Evolutionary conservation across 2,888 invertebrate species (phyloP).

Genomic region (Myopa testacea): DNA sequence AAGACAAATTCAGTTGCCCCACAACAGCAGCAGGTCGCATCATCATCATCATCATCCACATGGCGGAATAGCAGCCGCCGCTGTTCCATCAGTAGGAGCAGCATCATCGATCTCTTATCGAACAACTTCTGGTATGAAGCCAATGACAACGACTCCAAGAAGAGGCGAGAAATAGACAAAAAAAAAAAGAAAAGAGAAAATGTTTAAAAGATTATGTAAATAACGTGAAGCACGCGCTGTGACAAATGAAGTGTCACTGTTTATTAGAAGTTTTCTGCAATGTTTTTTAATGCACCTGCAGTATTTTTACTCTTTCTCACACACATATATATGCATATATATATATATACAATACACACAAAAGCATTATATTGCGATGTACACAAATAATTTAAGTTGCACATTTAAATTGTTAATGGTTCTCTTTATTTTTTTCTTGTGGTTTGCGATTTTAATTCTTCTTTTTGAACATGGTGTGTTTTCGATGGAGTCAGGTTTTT

Average conservation of each 20-base stretch:
- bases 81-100: neutral
- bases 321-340: neutral
- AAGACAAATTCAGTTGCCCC: constrained; percentile 63
- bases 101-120: constrained; percentile 43
- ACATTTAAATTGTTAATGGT: constrained; percentile 5
- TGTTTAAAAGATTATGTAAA: neutral
- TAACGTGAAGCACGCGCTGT: constrained; percentile 34
- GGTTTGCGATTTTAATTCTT: too few species aligned
- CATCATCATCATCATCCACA: constrained; percentile 1
- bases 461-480: too few species aligned
- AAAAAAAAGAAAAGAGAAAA: neutral
- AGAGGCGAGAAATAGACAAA: constrained; percentile 26
- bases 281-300: neutral
- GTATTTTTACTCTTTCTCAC: neutral
- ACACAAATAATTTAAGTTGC: constrained; percentile 11
- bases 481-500: too few species aligned
- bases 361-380: neutral
- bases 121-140: constrained; percentile 48
- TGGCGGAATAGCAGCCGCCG: constrained; percentile 43
- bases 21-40: constrained; percentile 41
- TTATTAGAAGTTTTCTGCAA: neutral
- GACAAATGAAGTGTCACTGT: neutral
- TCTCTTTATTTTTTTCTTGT: too few species aligned
- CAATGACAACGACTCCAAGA: constrained; percentile 24
- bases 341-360: constrained; percentile 12